A percentile compares a stretch with the other conserved stretches of the same genome.
Evolutionary conservation across 2,888 invertebrate species (phyloP).

Genomic region (Amphipyra tragopoginis): DNA sequence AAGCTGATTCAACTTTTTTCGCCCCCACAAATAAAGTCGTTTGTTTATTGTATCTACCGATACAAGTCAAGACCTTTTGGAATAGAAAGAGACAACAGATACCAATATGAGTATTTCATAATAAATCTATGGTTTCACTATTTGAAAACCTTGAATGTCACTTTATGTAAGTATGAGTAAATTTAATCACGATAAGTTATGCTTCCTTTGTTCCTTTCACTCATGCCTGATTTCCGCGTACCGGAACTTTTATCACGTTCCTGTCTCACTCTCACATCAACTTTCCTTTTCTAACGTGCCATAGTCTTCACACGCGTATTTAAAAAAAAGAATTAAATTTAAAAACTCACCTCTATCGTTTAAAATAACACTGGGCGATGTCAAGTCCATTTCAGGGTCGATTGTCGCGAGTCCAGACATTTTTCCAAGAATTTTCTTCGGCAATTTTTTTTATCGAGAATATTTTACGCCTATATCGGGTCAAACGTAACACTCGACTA

Average conservation of each 20-base stretch:
- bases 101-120: no score
- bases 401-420: conserved; percentile 6
- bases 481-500: conserved; percentile 47
- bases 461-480: conserved; percentile 4
- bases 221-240: conserved; percentile 21
- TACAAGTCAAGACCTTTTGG: background rate
- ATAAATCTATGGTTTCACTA: no score
- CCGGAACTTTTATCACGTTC: conserved; percentile 20
- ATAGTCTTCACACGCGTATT: no score
- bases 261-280: conserved; percentile 11
- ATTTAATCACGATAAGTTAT: conserved; percentile 31
- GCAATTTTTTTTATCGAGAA: background rate
- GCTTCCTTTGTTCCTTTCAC: conserved; percentile 28
- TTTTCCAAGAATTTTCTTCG: background rate
- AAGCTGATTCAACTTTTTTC: conserved; percentile 11
- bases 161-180: background rate
- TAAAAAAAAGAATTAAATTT: background rate
- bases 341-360: conserved; percentile 49
- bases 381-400: conserved; percentile 38
- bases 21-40: conserved; percentile 21
- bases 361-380: background rate
- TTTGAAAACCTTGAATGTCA: no score
- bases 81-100: background rate
- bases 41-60: conserved; percentile 15
- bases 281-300: conserved; percentile 17